Evolutionary conservation across 2,888 invertebrate species (phyloP).

Genomic region (Torymus texanus): DNA sequence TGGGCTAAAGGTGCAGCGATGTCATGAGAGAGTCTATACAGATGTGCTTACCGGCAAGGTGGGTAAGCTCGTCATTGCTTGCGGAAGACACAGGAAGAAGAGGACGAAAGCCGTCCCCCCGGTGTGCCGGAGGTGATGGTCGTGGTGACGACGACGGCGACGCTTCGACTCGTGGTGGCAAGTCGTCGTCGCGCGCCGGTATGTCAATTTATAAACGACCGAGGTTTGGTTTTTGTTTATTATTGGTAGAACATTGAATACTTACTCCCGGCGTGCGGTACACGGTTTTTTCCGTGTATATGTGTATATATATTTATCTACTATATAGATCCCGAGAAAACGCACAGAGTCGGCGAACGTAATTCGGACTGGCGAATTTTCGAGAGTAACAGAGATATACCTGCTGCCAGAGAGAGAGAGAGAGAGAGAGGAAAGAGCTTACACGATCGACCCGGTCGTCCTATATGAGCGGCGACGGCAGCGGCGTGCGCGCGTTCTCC

Average conservation of each 20-base stretch:
- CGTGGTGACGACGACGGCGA: too few relatives aligned
- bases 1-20: slow-evolving; percentile 26
- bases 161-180: too few relatives aligned
- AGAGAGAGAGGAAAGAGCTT: background rate
- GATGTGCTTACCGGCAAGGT: slow-evolving; percentile 51
- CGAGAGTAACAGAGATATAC: background rate
- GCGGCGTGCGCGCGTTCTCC: background rate
- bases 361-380: slow-evolving; percentile 10
- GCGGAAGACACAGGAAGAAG: slow-evolving; percentile 2
- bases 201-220: too few relatives aligned
- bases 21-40: background rate
- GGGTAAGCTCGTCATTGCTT: slow-evolving; percentile 54
- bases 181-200: too few relatives aligned
- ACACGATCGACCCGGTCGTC: slow-evolving; percentile 12
- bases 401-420: background rate
- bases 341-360: background rate
- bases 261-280: too few relatives aligned
- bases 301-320: too few relatives aligned
- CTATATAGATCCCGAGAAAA: too few relatives aligned
- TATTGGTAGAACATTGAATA: too few relatives aligned
- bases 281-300: too few relatives aligned
- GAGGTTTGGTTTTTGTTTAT: too few relatives aligned
- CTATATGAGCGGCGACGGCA: slow-evolving; percentile 15
- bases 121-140: background rate
- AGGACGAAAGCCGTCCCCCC: background rate